These are phyloP conservation scores for Gryllus longicercus DNA, from an alignment of 2,888 invertebrate genomes.

Conservation along the genomic window DNA sequence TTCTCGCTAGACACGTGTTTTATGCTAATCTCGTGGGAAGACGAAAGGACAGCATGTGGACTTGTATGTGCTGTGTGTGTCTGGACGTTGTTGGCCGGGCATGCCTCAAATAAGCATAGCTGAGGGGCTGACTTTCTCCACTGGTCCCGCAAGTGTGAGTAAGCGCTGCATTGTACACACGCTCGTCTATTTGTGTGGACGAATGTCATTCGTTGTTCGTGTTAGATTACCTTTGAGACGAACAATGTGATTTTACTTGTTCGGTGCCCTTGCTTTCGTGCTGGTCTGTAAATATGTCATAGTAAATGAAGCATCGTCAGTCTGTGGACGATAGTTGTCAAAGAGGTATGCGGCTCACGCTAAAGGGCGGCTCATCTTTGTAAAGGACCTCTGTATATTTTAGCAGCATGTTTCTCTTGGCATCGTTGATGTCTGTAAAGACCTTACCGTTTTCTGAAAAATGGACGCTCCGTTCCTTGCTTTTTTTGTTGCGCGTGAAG, in stretches of 20 bases:
- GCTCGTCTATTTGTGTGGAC: neutral
- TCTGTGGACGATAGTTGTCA: neutral
- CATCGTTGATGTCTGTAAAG: too few relatives aligned
- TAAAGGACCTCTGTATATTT: too few relatives aligned
- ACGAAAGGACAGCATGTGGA: too few relatives aligned
- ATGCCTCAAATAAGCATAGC: neutral
- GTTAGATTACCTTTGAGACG: conserved; percentile 1
- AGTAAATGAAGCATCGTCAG: neutral
- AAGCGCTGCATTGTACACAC: neutral
- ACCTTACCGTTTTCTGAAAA: too few relatives aligned
- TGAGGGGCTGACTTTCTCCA: neutral
- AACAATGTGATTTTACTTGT: conserved; percentile 2
- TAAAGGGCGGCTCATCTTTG: too few relatives aligned
- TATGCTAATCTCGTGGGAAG: too few relatives aligned
- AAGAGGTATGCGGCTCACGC: neutral
- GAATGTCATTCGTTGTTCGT: conserved; percentile 17
- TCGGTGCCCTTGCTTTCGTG: neutral
- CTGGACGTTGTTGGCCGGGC: neutral
- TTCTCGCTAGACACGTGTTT: too few relatives aligned
- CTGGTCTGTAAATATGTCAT: neutral
- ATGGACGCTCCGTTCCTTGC: too few relatives aligned
- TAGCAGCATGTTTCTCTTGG: too few relatives aligned
- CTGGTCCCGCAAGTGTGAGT: neutral
- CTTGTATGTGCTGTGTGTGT: neutral
- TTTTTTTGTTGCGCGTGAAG: too few relatives aligned